Evolutionary conservation across 1,140 invertebrate genomes (phyloP), one percentile per base, ranked within the genome.

Genomic region (Drosophila seguyi): DNA sequence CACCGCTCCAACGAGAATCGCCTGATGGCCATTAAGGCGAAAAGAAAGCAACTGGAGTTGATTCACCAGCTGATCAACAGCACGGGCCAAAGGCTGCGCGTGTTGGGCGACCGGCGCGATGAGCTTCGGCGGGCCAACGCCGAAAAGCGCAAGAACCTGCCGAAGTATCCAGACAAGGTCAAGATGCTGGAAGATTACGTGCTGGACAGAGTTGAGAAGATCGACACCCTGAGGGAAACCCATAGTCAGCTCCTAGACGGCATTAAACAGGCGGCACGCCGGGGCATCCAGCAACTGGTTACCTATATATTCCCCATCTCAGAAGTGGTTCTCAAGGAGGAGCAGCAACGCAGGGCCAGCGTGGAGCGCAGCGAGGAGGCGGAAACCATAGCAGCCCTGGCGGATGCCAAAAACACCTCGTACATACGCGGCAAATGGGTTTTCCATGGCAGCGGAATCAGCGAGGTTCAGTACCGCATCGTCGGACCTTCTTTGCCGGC

Each of bases 351-450:
- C 11, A 63, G 72, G 47, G 44, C 60, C 38, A 58, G 48, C 58
- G 58, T 74, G 10, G 73, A 90, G 55, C 72, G 81, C 27, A 85
- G 78, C 41, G 94, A 94, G 77, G 93, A 94, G 45, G 95, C 95
- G 58, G 94, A 95, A 74, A 96, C 95, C 31, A 95, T 95, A 25
- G 95, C 93, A 81, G 96, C 95, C 11, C 93, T 97, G 60, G 95
- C 96, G 13, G 96, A 97, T 92, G 97, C 97, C 20, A 95, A 95
- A 39, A 94, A 95, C 88, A 96, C 95, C 13, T 95, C 95, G 16
- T 97, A 96, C 75, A 94, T 97, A 44, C 94, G 95, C 72, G 96
- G 96, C 31, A 95, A 94, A 85, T 97, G 96, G 96, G 95, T 97
- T 29, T 82, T 93, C n/a, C 95, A 94, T 77, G 95, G 96, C 79